Percentiles rank a stretch among this genome's conserved stretches.
Conservation (phyloP, 1,140 invertebrate species). For the Ladona fulva region DNA sequence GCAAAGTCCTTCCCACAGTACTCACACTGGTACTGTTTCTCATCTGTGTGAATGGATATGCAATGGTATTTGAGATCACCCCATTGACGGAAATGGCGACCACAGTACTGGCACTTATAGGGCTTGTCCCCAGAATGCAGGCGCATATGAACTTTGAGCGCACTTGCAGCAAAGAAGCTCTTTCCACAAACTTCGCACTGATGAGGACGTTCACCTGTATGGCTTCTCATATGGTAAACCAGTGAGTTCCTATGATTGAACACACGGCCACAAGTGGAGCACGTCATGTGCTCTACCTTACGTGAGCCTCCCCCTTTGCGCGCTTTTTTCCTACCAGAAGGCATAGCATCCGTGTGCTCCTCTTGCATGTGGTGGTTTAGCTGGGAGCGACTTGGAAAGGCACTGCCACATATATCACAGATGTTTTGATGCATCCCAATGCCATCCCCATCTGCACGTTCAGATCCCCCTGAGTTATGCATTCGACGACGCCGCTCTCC, state of each 20-base stretch:
- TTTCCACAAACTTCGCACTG: slow-evolving; percentile 74
- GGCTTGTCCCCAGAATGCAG: slow-evolving; percentile 70
- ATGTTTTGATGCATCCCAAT: slow-evolving; percentile 23
- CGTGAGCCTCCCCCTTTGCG: slow-evolving; percentile 14
- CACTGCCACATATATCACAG: slow-evolving; percentile 31
- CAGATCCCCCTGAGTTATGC: slow-evolving; percentile 36
- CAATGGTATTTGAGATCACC: slow-evolving; percentile 85
- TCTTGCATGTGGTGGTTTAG: slow-evolving; percentile 29
- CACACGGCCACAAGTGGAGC: slow-evolving; percentile 58
- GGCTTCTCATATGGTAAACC: slow-evolving; percentile 72
- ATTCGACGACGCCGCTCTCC: slow-evolving; percentile 27
- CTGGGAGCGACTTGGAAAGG: slow-evolving; percentile 28
- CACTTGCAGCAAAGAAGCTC: slow-evolving; percentile 67
- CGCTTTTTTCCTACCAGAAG: slow-evolving; percentile 6
- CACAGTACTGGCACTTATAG: slow-evolving; percentile 69
- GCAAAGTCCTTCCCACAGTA: slow-evolving; percentile 88
- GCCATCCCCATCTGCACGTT: slow-evolving; percentile 24
- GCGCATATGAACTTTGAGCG: slow-evolving; percentile 64
- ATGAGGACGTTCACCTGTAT: slow-evolving; percentile 65
- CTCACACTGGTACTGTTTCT: slow-evolving; percentile 80
- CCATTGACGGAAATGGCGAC: slow-evolving; percentile 70
- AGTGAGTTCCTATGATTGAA: slow-evolving; percentile 77
- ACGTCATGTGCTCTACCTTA: slow-evolving; percentile 39
- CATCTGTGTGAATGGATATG: slow-evolving; percentile 70
- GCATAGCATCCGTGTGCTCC: slow-evolving; percentile 25